Base-by-base conservation (phyloP, 2,797 vertebrate genomes). In the Mormyrops boulengeri region DNA sequence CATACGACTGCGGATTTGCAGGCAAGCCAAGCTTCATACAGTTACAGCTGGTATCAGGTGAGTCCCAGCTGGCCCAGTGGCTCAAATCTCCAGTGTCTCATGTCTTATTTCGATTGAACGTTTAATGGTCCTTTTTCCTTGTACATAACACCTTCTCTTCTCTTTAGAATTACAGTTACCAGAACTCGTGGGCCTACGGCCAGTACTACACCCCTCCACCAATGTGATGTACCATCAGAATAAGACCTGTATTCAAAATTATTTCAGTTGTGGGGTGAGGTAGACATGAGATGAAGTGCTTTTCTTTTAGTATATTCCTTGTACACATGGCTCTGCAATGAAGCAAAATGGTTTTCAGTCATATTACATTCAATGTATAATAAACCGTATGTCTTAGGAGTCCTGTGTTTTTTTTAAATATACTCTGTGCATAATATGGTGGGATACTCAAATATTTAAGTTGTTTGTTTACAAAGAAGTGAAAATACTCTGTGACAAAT, bases 111-210 rank as follows among this genome's bases (percentile, higher is more conserved):
- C 44, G 4, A 73, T 6, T 38, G 34, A 17, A 19, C 47, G 41
- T 82, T 17, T 34, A 73, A 44, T 80, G 38, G 38, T 44, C 4
- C 4, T 12, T 34, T 44, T 47, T 80, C 77, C 7, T 80, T 80
- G 38, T 82, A 19, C 1, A 2, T 82, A 41, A 73, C 69, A 17
- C 30, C 30, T 82, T n/a, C 38, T 41, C n/a, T 0, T 82, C 41
- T 47, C n/a, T 14, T 44, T 82, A 82, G 77, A 44, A 82, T 82
- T 82, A 82, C 77, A 82, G 77, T 41, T 82, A 82, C 77, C 77
- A n/a, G 77, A 82, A 82, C 41, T 0, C 41, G 3, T 82, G 77
- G 77, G 19, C 77, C 17, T 82, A 82, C 1, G 41, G 77, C 2
- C 77, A 82, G 38, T 82, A 82, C 19, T 82, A 82, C 38, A 3